Evolutionary conservation across 2,888 invertebrate genomes (phyloP).

Genomic region (Volucella bombylans): DNA sequence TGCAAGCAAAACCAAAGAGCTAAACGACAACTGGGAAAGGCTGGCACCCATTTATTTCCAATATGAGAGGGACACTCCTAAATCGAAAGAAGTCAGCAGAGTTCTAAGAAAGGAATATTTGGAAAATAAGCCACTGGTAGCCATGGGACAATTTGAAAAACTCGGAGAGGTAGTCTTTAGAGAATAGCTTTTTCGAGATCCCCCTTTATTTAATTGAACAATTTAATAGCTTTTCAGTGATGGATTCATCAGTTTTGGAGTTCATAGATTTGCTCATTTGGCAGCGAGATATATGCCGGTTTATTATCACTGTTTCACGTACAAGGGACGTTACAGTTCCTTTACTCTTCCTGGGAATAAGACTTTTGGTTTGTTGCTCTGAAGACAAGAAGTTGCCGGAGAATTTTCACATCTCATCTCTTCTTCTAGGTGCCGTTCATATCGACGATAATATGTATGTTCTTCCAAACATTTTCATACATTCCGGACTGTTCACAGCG

Average conservation of each 20-base stretch:
- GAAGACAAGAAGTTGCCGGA: not conserved
- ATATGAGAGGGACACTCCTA: constrained; percentile 79
- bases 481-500: constrained; percentile 76
- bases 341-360: constrained; percentile 82
- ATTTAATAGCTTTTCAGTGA: constrained; percentile 83
- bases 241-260: constrained; percentile 84
- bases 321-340: constrained; percentile 85
- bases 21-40: constrained; percentile 78
- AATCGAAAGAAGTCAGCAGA: constrained; percentile 78
- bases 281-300: constrained; percentile 84
- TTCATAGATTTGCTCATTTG: constrained; percentile 85
- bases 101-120: constrained; percentile 76
- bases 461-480: too few species aligned
- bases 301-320: constrained; percentile 85
- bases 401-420: not conserved
- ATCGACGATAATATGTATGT: constrained; percentile 80
- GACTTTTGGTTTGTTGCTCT: constrained; percentile 81
- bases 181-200: too few species aligned
- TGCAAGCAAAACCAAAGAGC: constrained; percentile 79
- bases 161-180: constrained; percentile 63
- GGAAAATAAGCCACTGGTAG: constrained; percentile 59
- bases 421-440: constrained; percentile 81
- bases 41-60: constrained; percentile 80
- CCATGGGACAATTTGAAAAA: constrained; percentile 75
- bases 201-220: too few species aligned